Percentiles rank a stretch among this genome's conserved stretches.
Conservation (phyloP, 2,113 vertebrate species). For the Aegotheles bennettii region DNA sequence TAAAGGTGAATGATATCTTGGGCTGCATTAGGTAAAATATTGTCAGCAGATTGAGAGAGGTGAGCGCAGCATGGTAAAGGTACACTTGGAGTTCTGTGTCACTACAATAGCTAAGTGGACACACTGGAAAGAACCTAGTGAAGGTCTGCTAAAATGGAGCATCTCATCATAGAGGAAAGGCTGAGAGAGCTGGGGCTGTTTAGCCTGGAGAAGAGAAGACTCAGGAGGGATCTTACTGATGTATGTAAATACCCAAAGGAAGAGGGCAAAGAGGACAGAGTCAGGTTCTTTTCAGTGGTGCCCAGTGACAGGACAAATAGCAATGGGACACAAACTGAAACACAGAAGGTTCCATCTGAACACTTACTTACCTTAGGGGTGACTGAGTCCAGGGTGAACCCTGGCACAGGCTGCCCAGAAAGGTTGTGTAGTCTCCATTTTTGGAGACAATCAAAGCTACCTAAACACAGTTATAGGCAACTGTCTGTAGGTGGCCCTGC, state of each 20-base stretch:
- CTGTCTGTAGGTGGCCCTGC: background rate
- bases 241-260: background rate
- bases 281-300: background rate
- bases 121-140: background rate
- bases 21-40: background rate
- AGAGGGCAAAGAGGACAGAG: background rate
- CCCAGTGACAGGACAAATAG: background rate
- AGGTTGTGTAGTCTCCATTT: background rate
- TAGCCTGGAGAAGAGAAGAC: background rate
- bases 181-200: background rate
- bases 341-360: accelerated
- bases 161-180: background rate
- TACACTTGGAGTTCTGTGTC: background rate
- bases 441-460: background rate
- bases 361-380: background rate
- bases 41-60: background rate
- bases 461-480: background rate
- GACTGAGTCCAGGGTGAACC: too few relatives aligned
- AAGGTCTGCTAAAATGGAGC: background rate
- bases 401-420: background rate
- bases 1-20: background rate
- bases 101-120: too few relatives aligned
- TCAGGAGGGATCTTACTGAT: background rate
- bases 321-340: background rate
- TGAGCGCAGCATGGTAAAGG: background rate